These are phyloP conservation scores for Lasaia peninsularis DNA, from an alignment of 1,140 invertebrate species.

Conservation along the genomic window DNA sequence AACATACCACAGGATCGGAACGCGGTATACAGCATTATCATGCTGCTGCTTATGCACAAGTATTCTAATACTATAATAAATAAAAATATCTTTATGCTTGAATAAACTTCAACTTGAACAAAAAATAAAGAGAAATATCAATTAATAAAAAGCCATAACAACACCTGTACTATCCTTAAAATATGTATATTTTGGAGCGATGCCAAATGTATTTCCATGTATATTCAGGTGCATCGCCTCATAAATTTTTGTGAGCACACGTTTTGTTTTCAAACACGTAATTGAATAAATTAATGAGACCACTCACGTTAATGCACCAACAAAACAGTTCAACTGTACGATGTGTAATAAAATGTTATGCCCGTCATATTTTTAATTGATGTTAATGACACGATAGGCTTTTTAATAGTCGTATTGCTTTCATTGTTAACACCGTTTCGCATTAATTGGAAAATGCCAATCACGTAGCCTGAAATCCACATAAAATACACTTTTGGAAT, in stretches of 20 bases:
- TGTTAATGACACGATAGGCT: too few species aligned
- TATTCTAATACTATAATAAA: too few species aligned
- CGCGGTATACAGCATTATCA: too few species aligned
- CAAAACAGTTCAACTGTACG: not conserved
- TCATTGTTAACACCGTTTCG: too few species aligned
- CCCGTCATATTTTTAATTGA: not conserved
- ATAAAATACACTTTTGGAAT: too few species aligned
- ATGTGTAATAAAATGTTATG: constrained; percentile 5
- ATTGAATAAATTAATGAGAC: constrained; percentile 10
- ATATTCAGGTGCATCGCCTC: constrained; percentile 27
- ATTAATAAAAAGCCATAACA: not conserved
- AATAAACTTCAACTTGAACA: too few species aligned
- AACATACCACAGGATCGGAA: too few species aligned
- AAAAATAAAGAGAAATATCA: not conserved
- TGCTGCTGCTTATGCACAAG: too few species aligned
- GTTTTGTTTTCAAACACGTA: constrained; percentile 11
- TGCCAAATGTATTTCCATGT: constrained; percentile 32
- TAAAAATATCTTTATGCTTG: too few species aligned
- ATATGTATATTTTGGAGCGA: constrained; percentile 28
- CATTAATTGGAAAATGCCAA: too few species aligned
- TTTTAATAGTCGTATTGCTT: too few species aligned
- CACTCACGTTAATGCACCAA: not conserved
- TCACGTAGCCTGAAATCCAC: too few species aligned
- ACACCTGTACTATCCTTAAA: constrained; percentile 21
- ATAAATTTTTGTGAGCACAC: constrained; percentile 24